Percentiles rank a stretch among this genome's conserved stretches.
Evolutionary conservation across 2,113 vertebrate genomes (phyloP).

Genomic region (Morone chrysops): DNA sequence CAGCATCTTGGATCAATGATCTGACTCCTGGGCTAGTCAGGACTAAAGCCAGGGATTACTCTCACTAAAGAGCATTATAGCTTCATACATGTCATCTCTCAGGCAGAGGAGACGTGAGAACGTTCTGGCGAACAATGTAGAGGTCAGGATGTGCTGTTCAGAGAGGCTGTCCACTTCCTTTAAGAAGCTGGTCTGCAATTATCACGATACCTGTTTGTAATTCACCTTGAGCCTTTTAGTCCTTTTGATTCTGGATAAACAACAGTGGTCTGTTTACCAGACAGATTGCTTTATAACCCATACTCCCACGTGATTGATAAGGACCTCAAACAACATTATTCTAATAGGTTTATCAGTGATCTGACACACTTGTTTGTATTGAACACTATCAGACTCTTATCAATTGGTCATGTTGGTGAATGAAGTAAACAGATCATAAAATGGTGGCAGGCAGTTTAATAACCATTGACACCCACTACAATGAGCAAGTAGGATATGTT

Average conservation of each 20-base stretch:
- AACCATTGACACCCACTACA: neutral
- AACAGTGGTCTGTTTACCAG: neutral
- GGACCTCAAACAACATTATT: neutral
- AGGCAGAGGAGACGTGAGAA: neutral
- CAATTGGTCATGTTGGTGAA: neutral
- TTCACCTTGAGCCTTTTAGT: neutral
- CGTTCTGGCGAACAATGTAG: neutral
- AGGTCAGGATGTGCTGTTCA: neutral
- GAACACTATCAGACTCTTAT: constrained; percentile 11
- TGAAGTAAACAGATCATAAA: constrained; percentile 5
- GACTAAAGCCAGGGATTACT: constrained; percentile 8
- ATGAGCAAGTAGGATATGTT: neutral
- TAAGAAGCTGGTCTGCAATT: neutral
- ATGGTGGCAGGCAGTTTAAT: too few relatives aligned
- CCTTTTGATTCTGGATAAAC: neutral
- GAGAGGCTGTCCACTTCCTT: neutral
- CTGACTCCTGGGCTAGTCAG: neutral
- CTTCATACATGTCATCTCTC: neutral
- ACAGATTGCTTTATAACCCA: neutral
- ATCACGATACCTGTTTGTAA: neutral
- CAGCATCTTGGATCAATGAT: neutral
- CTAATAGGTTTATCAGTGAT: neutral
- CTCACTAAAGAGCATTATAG: constrained; percentile 13
- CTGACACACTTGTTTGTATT: neutral
- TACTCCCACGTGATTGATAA: neutral